Base-by-base conservation (phyloP, 2,113 vertebrate genomes). In the Peromyscus polionotus region DNA sequence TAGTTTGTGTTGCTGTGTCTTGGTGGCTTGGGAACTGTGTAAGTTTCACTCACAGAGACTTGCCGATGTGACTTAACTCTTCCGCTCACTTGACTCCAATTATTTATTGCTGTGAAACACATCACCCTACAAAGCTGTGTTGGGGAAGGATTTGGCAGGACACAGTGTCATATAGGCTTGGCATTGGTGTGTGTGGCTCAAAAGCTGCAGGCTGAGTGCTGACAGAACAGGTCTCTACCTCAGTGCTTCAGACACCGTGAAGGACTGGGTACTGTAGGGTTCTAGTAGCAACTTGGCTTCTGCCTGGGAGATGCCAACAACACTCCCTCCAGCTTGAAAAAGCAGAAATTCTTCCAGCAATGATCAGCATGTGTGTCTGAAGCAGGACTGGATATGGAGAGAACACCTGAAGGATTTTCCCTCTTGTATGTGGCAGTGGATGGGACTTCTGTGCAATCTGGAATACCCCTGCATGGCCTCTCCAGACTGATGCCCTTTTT, bases 91-190 rank as follows among this genome's bases (percentile, higher is more conserved):
- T 90, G 70, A 70, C 26, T 94, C 57, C 61, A 93, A 70, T 72
- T 92, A 96, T 68, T 92, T 92, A 91, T 88, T 94, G 72, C 59
- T 73, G 42, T n/a, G 92, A 90, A 96, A 95, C 76, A 89, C 94
- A 72, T 70, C 54, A 61, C 86, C 70, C 81, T 67, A 88, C 89
- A 76, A 67, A 94, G 95, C 24, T 75, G 45, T 16, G 48, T 80
- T 91, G 92, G 51, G 89, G 70, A 65, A 90, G 51, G 26, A 48
- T 87, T 95, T 97, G 91, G 91, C 83, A 95, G 86, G 45, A 97
- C 67, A 91, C 16, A 39, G 80, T 94, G 77, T 95, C 59, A 63
- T 54, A 68, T 88, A 17, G 36, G 79, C 77, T 91, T 92, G 90
- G 79, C 67, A 72, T 92, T 91, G 83, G 42, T 13, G 90, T 80